Evolutionary conservation across 2,113 vertebrate species (phyloP).

Genomic region (human): GRCh38 chr5:157653501-157654000

Average conservation of each 20-base stretch:
- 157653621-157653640: neutral
- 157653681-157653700: constrained; percentile 9
- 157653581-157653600: neutral
- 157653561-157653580: neutral
- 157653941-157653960: no score
- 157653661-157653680: constrained; percentile 21
- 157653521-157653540: neutral
- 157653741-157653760: neutral
- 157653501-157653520: neutral
- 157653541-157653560: neutral
- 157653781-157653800: neutral
- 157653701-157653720: neutral
- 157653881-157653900: no score
- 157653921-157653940: no score
- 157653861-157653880: neutral
- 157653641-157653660: neutral
- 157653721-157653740: neutral
- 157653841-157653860: neutral
- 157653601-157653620: neutral
- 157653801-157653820: neutral
- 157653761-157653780: neutral
- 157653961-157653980: no score
- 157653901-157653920: no score
- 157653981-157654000: no score
- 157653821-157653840: neutral